Evolutionary conservation across 2,797 vertebrate species (phyloP).

Genomic region (Zalophus californianus): DNA sequence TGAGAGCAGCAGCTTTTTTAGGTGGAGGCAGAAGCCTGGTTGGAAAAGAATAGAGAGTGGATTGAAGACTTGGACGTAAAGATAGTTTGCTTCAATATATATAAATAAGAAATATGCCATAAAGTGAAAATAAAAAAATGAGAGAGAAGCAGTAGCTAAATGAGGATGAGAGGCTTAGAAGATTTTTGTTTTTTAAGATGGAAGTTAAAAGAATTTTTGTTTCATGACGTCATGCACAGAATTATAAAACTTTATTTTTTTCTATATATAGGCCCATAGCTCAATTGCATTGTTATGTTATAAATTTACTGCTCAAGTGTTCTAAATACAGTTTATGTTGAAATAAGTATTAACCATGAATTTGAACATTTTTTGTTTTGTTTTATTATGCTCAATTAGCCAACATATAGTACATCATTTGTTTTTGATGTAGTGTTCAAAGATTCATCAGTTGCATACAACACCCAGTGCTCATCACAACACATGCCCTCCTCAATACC

Average conservation of each 20-base stretch:
- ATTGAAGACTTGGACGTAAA: background rate
- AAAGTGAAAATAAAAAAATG: background rate
- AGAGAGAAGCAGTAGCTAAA: background rate
- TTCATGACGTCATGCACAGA: slow-evolving; percentile 68
- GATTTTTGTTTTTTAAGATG: background rate
- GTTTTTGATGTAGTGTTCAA: too few relatives aligned
- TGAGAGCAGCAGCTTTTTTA: background rate
- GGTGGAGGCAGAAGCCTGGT: background rate
- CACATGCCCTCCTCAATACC: too few relatives aligned
- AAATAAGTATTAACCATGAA: slow-evolving; percentile 67
- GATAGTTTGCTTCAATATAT: background rate
- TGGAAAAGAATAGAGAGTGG: background rate
- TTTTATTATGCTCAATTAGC: too few relatives aligned
- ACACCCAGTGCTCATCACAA: too few relatives aligned
- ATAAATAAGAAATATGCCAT: background rate
- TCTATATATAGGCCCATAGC: slow-evolving; percentile 40
- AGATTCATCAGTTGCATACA: too few relatives aligned
- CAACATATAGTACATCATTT: too few relatives aligned
- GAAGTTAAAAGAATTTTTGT: background rate
- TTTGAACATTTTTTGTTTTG: slow-evolving; percentile 61
- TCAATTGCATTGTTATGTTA: slow-evolving; percentile 51
- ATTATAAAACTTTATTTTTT: slow-evolving; percentile 27
- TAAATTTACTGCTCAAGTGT: slow-evolving; percentile 23
- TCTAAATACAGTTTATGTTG: slow-evolving; percentile 59
- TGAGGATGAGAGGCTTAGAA: background rate